phyloP scores from a whole-genome alignment of 2,888 invertebrate species.

The Luperina testacea region DNA sequence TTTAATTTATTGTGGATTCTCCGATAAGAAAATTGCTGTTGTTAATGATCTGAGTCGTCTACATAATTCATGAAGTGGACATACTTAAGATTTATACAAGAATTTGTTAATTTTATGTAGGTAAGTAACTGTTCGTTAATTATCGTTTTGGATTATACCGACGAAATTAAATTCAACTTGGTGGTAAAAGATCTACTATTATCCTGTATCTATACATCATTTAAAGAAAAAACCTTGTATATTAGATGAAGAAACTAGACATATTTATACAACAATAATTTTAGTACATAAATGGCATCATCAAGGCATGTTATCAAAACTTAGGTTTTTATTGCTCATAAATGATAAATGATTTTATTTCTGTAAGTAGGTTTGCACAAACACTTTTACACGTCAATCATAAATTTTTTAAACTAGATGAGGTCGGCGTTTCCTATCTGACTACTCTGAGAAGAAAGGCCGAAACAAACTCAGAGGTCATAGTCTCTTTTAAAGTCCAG shows the following conservation, averaged over 20 bases:
- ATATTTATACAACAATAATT: background rate
- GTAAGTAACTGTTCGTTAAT: constrained; percentile 2
- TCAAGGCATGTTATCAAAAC: background rate
- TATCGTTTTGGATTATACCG: background rate
- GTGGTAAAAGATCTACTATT: background rate
- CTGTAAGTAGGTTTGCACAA: too few species aligned
- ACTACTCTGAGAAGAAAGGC: too few species aligned
- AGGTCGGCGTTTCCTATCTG: too few species aligned
- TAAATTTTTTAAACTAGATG: too few species aligned
- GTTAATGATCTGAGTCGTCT: constrained; percentile 52
- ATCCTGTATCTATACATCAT: background rate
- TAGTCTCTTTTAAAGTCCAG: too few species aligned
- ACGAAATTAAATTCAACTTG: background rate
- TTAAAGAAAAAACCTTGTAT: background rate
- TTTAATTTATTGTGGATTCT: constrained; percentile 49
- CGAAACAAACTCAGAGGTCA: too few species aligned
- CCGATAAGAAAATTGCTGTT: constrained; percentile 55
- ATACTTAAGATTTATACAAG: constrained; percentile 43
- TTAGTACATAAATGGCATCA: background rate
- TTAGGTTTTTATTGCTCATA: background rate
- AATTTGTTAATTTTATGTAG: constrained; percentile 24
- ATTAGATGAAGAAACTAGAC: background rate
- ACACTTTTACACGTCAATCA: too few species aligned
- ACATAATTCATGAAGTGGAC: constrained; percentile 38
- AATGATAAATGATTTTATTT: too few species aligned